Conservation (phyloP, 1,140 invertebrate genomes). For the Diuraphis noxia region DNA sequence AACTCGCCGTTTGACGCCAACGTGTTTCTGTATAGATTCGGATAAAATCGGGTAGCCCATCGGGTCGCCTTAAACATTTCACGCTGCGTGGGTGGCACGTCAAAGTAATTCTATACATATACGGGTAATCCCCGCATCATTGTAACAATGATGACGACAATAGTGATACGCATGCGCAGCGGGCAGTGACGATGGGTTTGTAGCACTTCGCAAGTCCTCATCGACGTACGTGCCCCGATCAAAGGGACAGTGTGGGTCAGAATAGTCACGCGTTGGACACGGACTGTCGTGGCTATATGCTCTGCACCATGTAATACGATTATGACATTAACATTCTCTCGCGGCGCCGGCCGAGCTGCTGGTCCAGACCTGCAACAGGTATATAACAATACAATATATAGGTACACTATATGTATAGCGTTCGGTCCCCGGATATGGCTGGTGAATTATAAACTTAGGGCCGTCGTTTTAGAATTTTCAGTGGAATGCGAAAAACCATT, state of each 20-base stretch:
- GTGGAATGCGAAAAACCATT: not conserved
- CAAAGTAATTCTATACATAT: too few species aligned
- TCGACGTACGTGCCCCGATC: not conserved
- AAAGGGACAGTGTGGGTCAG: not conserved
- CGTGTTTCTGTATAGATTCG: not conserved
- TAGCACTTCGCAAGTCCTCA: not conserved
- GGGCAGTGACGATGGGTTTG: not conserved
- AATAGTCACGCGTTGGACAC: not conserved
- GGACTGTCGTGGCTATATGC: not conserved
- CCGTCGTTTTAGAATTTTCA: not conserved
- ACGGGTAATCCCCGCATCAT: not conserved
- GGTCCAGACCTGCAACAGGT: not conserved
- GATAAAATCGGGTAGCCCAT: not conserved
- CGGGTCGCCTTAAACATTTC: not conserved
- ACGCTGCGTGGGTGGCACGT: not conserved
- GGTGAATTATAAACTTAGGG: not conserved
- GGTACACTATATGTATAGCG: not conserved
- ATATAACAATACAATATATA: not conserved
- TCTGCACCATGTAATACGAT: not conserved
- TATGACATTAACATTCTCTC: not conserved
- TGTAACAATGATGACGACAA: not conserved
- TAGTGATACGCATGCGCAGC: not conserved
- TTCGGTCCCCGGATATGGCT: not conserved
- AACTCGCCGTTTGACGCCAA: not conserved
- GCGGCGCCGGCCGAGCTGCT: too few species aligned